phyloP scores from a whole-genome alignment of 2,888 invertebrate species.

The Drosophila macrospina region DNA sequence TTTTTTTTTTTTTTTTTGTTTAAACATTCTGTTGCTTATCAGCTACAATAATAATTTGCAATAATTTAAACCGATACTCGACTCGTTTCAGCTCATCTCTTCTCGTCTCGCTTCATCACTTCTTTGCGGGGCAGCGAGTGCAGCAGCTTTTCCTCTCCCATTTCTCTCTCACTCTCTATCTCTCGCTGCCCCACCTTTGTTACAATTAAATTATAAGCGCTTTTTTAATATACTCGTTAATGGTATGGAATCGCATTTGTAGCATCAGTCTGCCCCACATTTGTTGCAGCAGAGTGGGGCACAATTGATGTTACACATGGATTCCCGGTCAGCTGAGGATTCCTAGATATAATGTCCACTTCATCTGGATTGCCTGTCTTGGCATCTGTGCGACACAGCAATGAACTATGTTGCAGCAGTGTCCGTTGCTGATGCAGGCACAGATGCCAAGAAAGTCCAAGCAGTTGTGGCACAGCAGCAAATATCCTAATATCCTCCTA shows the following conservation, averaged over 20 bases:
- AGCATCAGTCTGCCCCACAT: conserved; percentile 9
- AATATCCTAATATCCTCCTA: conserved; percentile 11
- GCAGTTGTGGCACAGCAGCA: conserved; percentile 20
- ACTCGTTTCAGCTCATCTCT: conserved; percentile 19
- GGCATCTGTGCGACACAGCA: conserved; percentile 1
- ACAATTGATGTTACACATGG: neutral
- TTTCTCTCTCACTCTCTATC: neutral
- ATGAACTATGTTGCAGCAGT: conserved; percentile 56
- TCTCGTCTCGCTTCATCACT: conserved; percentile 31
- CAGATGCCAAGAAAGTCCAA: neutral
- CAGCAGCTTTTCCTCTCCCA: conserved; percentile 21
- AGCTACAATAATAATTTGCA: conserved; percentile 65
- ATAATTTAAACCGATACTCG: conserved; percentile 70
- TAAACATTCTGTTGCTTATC: conserved; percentile 42
- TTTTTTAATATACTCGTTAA: conserved; percentile 75
- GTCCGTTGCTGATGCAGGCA: conserved; percentile 13
- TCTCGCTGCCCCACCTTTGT: conserved; percentile 18
- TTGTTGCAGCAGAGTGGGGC: conserved; percentile 49
- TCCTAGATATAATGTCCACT: conserved; percentile 12
- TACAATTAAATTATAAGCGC: conserved; percentile 80
- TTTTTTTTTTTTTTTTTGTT: conserved; percentile 30
- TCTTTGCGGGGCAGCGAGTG: conserved; percentile 19
- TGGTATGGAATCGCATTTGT: conserved; percentile 23
- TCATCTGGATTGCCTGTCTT: neutral
- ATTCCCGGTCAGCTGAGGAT: conserved; percentile 22